A percentile compares a stretch with the other conserved stretches of the same genome.
Conservation (phyloP, 37 sponge, comb jelly and placozoan species). For the Geodia barretti region DNA sequence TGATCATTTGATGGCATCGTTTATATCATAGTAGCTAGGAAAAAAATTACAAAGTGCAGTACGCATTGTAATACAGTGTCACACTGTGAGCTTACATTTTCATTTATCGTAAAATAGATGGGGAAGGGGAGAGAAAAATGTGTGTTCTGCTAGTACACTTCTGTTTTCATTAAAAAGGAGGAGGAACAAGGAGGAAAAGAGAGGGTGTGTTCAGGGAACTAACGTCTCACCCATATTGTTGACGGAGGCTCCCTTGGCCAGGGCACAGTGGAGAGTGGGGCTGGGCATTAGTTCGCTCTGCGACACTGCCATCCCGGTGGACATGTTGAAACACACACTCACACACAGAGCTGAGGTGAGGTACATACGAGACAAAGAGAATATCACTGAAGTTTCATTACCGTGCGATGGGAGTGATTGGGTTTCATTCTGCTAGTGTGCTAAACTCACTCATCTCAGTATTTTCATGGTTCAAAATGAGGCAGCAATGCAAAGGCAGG, state of each 20-base stretch:
- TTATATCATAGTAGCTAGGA: not conserved
- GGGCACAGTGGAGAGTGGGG: constrained; percentile 58
- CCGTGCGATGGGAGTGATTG: not conserved
- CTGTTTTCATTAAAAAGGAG: no score
- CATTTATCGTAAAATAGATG: not conserved
- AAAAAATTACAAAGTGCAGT: not conserved
- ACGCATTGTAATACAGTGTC: no score
- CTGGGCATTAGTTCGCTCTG: constrained; percentile 54
- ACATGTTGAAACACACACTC: constrained; percentile 50
- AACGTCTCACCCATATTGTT: constrained; percentile 43
- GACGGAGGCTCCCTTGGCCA: constrained; percentile 44
- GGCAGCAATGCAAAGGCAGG: not conserved
- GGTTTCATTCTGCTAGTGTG: no score
- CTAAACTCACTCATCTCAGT: not conserved
- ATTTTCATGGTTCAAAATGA: not conserved
- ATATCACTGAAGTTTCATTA: no score
- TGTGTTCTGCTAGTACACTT: no score
- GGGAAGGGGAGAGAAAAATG: not conserved
- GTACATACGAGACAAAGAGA: no score
- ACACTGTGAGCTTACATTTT: not conserved
- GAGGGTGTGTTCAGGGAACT: not conserved
- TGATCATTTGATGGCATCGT: not conserved
- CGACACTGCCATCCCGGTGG: constrained; percentile 27
- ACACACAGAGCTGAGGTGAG: constrained; percentile 34
- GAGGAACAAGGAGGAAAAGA: not conserved